Percentiles rank a stretch among this genome's conserved stretches.
These are phyloP conservation scores for Mesorhabditis sp. DNA, from an alignment of 2,888 invertebrate genomes.

Conservation along the genomic window DNA sequence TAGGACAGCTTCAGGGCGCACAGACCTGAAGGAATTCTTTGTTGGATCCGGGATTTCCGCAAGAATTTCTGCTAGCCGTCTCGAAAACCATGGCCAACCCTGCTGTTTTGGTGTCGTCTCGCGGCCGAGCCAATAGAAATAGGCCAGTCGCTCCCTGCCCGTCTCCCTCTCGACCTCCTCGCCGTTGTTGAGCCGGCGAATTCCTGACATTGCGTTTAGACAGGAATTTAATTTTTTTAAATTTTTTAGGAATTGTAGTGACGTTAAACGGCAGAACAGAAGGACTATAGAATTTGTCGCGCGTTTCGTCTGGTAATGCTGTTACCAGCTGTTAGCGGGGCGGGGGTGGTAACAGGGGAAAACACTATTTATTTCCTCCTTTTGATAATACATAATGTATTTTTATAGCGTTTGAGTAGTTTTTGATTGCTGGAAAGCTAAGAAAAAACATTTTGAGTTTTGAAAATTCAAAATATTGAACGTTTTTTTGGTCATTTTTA, in stretches of 20 bases:
- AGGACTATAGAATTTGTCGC: no score
- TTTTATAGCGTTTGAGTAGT: no score
- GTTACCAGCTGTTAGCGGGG: no score
- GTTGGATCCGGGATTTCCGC: neutral
- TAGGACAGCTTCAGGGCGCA: constrained; percentile 47
- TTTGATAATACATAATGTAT: no score
- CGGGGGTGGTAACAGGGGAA: neutral
- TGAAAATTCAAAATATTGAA: no score
- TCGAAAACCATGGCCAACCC: neutral
- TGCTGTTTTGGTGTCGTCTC: constrained; percentile 18
- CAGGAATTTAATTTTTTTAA: no score
- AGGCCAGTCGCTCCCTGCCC: constrained; percentile 42
- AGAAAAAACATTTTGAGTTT: no score
- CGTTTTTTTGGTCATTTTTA: no score
- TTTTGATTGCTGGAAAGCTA: no score
- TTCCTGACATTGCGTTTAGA: constrained; percentile 19
- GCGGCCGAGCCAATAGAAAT: constrained; percentile 51
- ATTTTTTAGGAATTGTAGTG: no score
- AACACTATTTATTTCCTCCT: neutral
- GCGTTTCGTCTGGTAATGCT: no score
- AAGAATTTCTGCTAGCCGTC: neutral
- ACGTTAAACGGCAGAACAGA: no score
- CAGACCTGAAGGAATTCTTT: constrained; percentile 21
- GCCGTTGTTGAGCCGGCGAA: constrained; percentile 30
- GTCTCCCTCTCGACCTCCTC: constrained; percentile 38